Conservation (phyloP, 2,113 vertebrate species). For the Heptranchias perlo region DNA sequence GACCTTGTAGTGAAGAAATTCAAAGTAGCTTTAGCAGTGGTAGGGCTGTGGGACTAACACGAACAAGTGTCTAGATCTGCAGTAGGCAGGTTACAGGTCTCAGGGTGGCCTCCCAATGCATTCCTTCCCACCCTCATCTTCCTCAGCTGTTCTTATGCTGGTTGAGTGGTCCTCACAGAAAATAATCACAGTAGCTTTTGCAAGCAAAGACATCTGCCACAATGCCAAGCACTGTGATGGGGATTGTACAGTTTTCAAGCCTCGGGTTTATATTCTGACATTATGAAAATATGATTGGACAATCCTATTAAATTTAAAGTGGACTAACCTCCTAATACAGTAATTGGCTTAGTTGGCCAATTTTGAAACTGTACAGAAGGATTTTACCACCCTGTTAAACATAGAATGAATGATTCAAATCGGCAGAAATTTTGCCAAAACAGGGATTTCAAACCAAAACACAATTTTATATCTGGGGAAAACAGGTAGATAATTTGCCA, state of each 20-base stretch:
- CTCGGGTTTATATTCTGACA: neutral
- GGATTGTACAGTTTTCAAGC: too few species aligned
- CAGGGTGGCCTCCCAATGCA: neutral
- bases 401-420: neutral
- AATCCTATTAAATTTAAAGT: neutral
- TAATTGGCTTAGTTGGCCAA: neutral
- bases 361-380: neutral
- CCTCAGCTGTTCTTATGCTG: neutral
- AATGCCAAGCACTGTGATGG: neutral
- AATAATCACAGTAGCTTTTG: neutral
- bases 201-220: conserved; percentile 4
- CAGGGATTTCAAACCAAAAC: neutral
- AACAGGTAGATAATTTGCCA: neutral
- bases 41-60: neutral
- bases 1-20: neutral
- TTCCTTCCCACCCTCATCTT: neutral
- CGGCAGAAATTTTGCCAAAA: neutral
- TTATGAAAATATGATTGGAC: neutral
- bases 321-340: neutral
- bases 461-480: neutral
- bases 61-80: neutral
- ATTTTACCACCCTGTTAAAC: neutral
- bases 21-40: neutral
- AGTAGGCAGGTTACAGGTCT: neutral
- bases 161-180: neutral